A percentile compares a stretch with the other conserved stretches of the same genome.
phyloP scores from a whole-genome alignment of 2,113 vertebrate species.

The Varanus salvator region DNA sequence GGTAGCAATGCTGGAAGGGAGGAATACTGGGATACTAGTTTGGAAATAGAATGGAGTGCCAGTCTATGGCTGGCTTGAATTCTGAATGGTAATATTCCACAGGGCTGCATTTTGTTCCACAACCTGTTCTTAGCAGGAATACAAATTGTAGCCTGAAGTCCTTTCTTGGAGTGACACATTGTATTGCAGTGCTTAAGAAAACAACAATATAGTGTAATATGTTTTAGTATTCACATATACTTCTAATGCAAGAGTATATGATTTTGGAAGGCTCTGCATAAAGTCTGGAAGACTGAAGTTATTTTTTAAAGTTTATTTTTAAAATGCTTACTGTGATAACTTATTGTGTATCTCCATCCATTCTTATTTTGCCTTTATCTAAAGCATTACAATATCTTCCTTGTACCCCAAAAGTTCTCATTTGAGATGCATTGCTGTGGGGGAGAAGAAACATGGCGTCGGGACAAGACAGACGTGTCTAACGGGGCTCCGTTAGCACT shows the following conservation, averaged over 20 bases:
- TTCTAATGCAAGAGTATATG: background rate
- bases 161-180: too few species aligned
- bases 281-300: too few species aligned
- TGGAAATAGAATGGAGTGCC: background rate
- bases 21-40: background rate
- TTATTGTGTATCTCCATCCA: background rate
- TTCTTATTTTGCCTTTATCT: background rate
- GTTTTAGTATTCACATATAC: background rate
- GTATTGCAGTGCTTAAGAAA: background rate
- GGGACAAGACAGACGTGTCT: too few species aligned
- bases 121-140: background rate
- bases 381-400: background rate
- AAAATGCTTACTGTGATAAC: background rate
- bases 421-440: conserved; percentile 51
- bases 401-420: background rate
- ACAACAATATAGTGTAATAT: background rate
- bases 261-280: background rate
- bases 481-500: too few species aligned
- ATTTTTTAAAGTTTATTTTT: background rate
- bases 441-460: too few species aligned
- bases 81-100: too few species aligned
- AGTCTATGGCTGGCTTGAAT: background rate
- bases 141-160: too few species aligned
- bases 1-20: background rate
- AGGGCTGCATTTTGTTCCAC: background rate